These are phyloP conservation scores for Galemys pyrenaicus DNA, from an alignment of 2,113 vertebrate genomes.

Conservation along the genomic window DNA sequence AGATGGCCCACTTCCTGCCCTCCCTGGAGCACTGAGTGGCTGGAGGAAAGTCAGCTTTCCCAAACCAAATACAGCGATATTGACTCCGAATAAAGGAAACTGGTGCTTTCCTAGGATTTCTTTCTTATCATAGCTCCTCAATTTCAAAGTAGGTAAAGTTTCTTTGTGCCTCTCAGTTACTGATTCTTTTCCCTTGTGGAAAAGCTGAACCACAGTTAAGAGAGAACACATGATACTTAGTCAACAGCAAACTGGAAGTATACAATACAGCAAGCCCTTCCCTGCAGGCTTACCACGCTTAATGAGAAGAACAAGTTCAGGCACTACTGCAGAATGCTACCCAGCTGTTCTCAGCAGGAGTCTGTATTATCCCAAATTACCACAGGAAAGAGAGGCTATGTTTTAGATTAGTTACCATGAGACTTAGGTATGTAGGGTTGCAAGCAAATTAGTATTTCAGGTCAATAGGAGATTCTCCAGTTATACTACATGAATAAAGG, in stretches of 20 bases:
- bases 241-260: neutral
- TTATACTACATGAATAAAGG: neutral
- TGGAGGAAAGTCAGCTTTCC: neutral
- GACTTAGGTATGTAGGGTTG: neutral
- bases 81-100: neutral
- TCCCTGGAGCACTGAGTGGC: neutral
- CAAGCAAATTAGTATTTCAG: neutral
- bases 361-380: neutral
- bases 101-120: neutral
- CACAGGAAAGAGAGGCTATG: neutral
- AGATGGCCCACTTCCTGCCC: neutral
- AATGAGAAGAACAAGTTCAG: constrained; percentile 14
- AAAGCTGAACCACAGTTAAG: constrained; percentile 18
- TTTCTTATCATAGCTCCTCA: neutral
- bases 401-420: neutral
- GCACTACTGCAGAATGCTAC: neutral
- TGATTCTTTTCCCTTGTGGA: neutral
- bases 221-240: constrained; percentile 34
- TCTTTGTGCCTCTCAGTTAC: constrained; percentile 28
- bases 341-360: neutral
- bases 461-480: neutral
- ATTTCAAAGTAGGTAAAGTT: neutral
- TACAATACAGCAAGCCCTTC: neutral
- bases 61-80: neutral
- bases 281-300: neutral